These are phyloP conservation scores for Myripristis jacobus DNA, from an alignment of 2,797 vertebrate genomes.

Conservation along the genomic window DNA sequence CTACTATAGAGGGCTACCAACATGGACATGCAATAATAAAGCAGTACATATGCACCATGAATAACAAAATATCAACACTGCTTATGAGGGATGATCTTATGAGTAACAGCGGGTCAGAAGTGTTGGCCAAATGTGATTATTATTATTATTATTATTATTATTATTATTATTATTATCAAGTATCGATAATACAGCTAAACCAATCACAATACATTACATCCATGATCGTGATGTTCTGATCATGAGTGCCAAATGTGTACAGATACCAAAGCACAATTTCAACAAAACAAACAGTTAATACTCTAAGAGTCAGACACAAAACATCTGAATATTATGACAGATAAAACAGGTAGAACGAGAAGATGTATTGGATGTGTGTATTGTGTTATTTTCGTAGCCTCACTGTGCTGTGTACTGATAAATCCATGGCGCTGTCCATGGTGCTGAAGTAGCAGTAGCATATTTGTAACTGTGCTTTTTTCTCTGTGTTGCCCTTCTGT, in stretches of 20 bases:
- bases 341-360: constrained; percentile 51
- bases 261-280: constrained; percentile 31
- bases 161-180: constrained; percentile 9
- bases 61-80: constrained; percentile 73
- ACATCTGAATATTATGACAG: constrained; percentile 45
- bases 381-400: constrained; percentile 27
- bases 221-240: constrained; percentile 64
- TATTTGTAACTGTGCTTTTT: no score
- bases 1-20: constrained; percentile 70
- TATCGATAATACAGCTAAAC: constrained; percentile 13
- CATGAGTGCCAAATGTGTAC: constrained; percentile 53
- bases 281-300: constrained; percentile 50
- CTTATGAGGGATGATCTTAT: constrained; percentile 65
- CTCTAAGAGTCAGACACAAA: constrained; percentile 52
- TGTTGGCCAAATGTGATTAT: constrained; percentile 37
- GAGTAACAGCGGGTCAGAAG: constrained; percentile 32
- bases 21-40: constrained; percentile 80
- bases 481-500: no score
- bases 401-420: no score
- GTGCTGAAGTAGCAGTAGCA: no score
- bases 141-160: constrained; percentile 14
- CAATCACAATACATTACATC: constrained; percentile 49
- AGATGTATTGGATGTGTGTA: constrained; percentile 51
- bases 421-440: no score
- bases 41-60: constrained; percentile 73